These are phyloP conservation scores for Halcyon smyrnensis DNA, from an alignment of 2,797 vertebrate genomes.

Conservation along the genomic window DNA sequence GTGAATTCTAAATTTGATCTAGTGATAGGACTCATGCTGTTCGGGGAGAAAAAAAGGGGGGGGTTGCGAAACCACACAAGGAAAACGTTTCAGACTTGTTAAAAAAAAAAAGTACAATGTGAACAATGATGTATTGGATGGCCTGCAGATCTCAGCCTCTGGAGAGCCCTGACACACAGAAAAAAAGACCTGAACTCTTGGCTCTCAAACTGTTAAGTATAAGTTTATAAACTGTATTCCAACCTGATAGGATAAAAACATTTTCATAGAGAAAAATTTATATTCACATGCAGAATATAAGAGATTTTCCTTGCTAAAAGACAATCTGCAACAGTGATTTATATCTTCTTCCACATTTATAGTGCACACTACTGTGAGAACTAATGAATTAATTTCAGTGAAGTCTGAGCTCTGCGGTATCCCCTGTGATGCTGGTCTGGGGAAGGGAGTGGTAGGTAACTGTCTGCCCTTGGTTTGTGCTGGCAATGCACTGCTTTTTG, in stretches of 20 bases:
- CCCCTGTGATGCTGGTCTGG: background rate
- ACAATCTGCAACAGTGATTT: background rate
- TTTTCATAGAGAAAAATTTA: background rate
- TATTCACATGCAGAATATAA: background rate
- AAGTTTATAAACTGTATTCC: background rate
- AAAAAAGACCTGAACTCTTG: background rate
- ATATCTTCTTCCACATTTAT: background rate
- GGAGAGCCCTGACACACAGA: background rate
- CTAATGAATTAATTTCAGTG: background rate
- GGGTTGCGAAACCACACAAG: background rate
- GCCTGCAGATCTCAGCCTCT: background rate
- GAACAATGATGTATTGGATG: background rate
- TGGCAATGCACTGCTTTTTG: background rate
- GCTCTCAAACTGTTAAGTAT: background rate
- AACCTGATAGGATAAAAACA: background rate
- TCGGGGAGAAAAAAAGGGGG: background rate
- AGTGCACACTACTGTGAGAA: background rate
- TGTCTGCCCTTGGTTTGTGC: background rate
- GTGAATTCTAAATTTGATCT: constrained; percentile 38
- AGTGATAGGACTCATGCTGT: constrained; percentile 40
- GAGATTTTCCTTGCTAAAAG: background rate
- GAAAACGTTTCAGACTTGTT: constrained; percentile 2
- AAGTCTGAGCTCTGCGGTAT: background rate
- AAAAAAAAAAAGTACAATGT: background rate
- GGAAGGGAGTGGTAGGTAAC: background rate